phyloP scores from a whole-genome alignment of 2,797 vertebrate genomes.

The Hydrocynus forskahlii region DNA sequence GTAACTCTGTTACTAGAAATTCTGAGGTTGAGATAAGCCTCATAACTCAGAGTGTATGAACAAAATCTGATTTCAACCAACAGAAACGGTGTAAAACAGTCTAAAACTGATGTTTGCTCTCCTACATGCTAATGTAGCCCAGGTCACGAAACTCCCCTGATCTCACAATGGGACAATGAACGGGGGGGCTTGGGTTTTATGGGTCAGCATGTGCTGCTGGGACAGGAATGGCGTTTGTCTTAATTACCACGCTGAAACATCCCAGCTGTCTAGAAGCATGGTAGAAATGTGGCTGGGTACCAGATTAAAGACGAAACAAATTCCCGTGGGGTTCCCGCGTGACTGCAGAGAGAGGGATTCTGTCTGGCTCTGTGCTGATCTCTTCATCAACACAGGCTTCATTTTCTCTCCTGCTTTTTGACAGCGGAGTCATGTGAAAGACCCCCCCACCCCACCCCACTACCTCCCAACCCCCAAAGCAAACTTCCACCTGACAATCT shows the following conservation, averaged over 20 bases:
- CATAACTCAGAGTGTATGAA: too few relatives aligned
- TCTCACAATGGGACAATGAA: constrained; percentile 5
- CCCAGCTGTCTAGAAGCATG: constrained; percentile 47
- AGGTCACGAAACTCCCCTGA: constrained; percentile 16
- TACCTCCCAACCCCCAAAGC: neutral
- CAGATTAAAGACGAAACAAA: constrained; percentile 34
- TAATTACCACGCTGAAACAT: constrained; percentile 52
- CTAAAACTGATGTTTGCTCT: too few relatives aligned
- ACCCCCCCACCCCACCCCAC: neutral
- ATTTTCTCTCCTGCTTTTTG: constrained; percentile 27
- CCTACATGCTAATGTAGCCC: neutral
- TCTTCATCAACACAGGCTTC: constrained; percentile 46
- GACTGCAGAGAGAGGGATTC: constrained; percentile 32
- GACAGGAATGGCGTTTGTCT: constrained; percentile 38
- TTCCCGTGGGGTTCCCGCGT: constrained; percentile 19
- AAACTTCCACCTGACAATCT: neutral
- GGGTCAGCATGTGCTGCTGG: constrained; percentile 40
- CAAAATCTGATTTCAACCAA: too few relatives aligned
- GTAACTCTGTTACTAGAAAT: too few relatives aligned
- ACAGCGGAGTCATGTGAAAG: constrained; percentile 12
- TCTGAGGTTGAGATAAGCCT: too few relatives aligned
- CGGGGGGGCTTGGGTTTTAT: neutral
- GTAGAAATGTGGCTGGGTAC: constrained; percentile 36
- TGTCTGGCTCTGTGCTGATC: constrained; percentile 30
- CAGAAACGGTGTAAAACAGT: too few relatives aligned